These are phyloP conservation scores for Clarias pachynema DNA, from an alignment of 2,797 vertebrate genomes.

Conservation along the genomic window DNA sequence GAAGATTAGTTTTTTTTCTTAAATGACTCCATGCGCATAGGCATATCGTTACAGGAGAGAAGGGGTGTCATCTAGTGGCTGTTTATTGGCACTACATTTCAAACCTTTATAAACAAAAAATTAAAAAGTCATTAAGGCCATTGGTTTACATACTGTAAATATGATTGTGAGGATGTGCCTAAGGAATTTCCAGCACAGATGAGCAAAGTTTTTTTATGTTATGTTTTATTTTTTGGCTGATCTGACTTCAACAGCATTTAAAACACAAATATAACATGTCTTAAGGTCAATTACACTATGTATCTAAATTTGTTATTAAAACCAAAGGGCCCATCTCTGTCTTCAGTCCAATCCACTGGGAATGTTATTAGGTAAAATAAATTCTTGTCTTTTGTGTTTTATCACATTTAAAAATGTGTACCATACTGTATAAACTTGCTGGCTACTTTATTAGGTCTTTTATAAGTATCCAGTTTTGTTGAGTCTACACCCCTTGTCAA, in stretches of 20 bases:
- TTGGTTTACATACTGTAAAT: background rate
- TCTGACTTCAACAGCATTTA: background rate
- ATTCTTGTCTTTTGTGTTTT: background rate
- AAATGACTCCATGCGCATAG: background rate
- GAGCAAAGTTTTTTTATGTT: background rate
- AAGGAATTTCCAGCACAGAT: background rate
- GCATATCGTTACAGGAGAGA: background rate
- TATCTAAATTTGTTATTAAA: background rate
- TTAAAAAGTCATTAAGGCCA: background rate
- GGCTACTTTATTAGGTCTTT: background rate
- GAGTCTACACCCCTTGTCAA: background rate
- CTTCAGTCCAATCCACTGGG: background rate
- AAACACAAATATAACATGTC: background rate
- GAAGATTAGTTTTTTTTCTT: background rate
- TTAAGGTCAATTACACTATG: background rate
- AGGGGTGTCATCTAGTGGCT: constrained; percentile 27
- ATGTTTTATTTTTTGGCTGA: too few species aligned
- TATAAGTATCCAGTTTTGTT: background rate
- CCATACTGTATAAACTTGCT: background rate
- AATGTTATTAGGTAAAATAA: background rate
- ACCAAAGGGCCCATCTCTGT: background rate
- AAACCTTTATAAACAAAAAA: background rate
- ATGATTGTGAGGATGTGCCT: too few species aligned
- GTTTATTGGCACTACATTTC: background rate
- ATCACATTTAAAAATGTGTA: background rate